Conservation (phyloP, 35 echinoderm and acorn worm species). For the Acanthaster planci region DNA sequence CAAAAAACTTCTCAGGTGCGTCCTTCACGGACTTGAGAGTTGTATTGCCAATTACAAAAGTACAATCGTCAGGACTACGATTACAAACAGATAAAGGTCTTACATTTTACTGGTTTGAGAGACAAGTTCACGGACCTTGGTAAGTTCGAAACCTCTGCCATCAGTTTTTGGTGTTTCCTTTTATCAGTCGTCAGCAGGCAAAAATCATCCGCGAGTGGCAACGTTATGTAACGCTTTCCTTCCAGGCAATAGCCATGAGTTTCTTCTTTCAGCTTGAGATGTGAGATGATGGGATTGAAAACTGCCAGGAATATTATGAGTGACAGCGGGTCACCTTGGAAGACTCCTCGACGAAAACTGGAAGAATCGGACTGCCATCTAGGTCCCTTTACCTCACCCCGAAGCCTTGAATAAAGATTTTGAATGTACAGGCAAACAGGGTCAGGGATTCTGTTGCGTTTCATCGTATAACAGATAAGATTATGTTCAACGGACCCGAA, state of each 20-base stretch:
- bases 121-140: conserved; percentile 25
- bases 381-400: conserved; percentile 30
- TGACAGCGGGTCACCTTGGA: conserved; percentile 58
- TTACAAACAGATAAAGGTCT: conserved; percentile 27
- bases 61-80: conserved; percentile 4
- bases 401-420: conserved; percentile 38
- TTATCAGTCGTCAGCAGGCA: conserved; percentile 40
- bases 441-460: conserved; percentile 25
- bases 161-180: conserved; percentile 48
- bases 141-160: conserved; percentile 21
- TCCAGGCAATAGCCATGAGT: conserved; percentile 38
- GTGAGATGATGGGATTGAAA: conserved; percentile 48
- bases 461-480: conserved; percentile 28
- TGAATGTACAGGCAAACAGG: conserved; percentile 27
- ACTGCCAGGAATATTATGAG: conserved; percentile 44
- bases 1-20: conserved; percentile 32
- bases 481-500: conserved; percentile 58
- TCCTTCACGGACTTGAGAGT: conserved; percentile 17
- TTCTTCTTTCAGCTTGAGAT: conserved; percentile 32
- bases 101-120: conserved; percentile 48
- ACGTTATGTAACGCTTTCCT: conserved; percentile 39
- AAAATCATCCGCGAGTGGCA: conserved; percentile 65
- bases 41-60: conserved; percentile 20
- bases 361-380: conserved; percentile 33
- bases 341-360: conserved; percentile 49